These are phyloP conservation scores for Abrostola tripartita DNA, from an alignment of 2,888 invertebrate species.

Conservation along the genomic window DNA sequence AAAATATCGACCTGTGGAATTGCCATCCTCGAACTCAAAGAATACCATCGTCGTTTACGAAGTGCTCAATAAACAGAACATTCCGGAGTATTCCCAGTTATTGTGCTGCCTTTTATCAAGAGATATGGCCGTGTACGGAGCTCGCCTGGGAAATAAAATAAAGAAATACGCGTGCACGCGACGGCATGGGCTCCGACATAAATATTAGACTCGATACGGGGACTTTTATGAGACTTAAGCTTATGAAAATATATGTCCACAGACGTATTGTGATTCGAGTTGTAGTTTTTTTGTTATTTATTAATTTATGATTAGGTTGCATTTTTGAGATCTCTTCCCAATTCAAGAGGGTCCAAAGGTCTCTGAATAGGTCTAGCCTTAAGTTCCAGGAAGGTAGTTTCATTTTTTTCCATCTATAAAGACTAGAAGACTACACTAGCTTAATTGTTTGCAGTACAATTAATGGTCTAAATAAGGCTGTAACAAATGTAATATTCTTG, in stretches of 20 bases:
- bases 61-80: constrained; percentile 58
- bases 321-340: no score
- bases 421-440: no score
- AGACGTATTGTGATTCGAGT: constrained; percentile 43
- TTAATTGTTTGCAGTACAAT: no score
- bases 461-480: no score
- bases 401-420: no score
- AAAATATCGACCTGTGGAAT: constrained; percentile 8
- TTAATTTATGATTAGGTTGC: constrained; percentile 11
- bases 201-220: constrained; percentile 74
- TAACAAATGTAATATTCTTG: no score
- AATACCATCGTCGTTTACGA: constrained; percentile 51
- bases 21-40: constrained; percentile 32
- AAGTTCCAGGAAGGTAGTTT: no score
- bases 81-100: constrained; percentile 53
- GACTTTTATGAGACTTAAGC: constrained; percentile 59
- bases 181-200: constrained; percentile 57
- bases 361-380: no score
- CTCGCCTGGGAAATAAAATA: constrained; percentile 58
- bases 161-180: constrained; percentile 54
- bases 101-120: constrained; percentile 57
- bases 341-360: no score
- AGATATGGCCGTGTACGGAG: constrained; percentile 52
- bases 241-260: constrained; percentile 69
- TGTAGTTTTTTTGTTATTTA: constrained; percentile 26